Evolutionary conservation across 2,113 vertebrate species (phyloP), one percentile per base, ranked within the genome.

Genomic region (Nesospiza acunhae): DNA sequence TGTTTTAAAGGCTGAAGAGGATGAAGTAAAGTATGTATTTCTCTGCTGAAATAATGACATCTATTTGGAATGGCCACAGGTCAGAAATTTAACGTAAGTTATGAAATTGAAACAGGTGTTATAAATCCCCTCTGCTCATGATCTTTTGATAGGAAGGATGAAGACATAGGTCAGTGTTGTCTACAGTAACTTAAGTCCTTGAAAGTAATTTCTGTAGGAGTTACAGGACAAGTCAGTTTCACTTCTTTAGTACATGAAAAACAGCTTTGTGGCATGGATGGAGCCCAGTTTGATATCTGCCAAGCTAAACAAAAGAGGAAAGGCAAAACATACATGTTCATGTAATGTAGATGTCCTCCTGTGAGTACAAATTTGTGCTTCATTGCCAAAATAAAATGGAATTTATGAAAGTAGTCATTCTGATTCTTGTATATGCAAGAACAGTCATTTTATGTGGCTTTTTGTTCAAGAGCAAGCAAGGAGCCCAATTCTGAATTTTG

Each of bases 31-130:
- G 77, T 63, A 69, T 41, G 31, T 78, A 80, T 90, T 96, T 64
- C 41, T 94, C 64, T 96, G 50, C 78, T 95, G 87, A 97, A 96
- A 96, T 95, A 46, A 94, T 78, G 70, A 88, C 86, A 87, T 69
- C 37, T 97, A 63, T 97, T 97, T 97, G 59, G 80, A 89, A 49
- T 97, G 95, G 96, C 95, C 85, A 47, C 75, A 66, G 60, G 93
- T 94, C 96, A 98, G 86, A 95, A 84, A 44, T 44, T 66, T 92
- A 76, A 50, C 87, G 1, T 17, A 91, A 81, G 79, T 89, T 92
- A 62, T 20, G 68, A 75, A 96, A 83, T 83, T 81, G 10, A 33
- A 91, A 69, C 42, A 69, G 66, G 11, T 95, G 39, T 91, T 74
- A 66, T 6, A 50, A 68, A 84, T 85, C 63, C 53, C 44, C 81